A percentile compares a stretch with the other conserved stretches of the same genome.
phyloP scores from a whole-genome alignment of 2,888 invertebrate genomes.

The Cordilura impudica region DNA sequence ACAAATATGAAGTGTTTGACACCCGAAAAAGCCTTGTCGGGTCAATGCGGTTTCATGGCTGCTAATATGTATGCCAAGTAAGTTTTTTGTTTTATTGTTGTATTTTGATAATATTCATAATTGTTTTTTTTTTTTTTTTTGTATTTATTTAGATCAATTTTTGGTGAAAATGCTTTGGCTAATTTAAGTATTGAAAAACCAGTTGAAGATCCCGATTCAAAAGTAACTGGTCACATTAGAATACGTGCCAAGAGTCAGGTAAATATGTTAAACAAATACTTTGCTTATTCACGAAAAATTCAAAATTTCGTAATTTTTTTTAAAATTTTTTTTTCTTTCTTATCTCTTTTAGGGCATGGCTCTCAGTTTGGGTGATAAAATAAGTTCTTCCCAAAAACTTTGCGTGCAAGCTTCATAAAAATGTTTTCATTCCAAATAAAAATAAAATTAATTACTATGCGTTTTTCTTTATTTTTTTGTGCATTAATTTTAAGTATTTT shows the following conservation, averaged over 20 bases:
- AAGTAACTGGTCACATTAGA: constrained; percentile 97
- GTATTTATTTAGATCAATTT: constrained; percentile 85
- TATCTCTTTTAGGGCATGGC: constrained; percentile 93
- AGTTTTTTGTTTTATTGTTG: constrained; percentile 48
- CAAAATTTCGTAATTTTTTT: neutral
- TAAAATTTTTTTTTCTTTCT: constrained; percentile 31
- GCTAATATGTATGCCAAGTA: constrained; percentile 97
- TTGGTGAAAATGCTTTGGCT: constrained; percentile 98
- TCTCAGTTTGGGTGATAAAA: constrained; percentile 97
- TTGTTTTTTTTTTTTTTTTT: neutral
- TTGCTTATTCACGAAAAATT: neutral
- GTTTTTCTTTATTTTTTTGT: constrained; percentile 32
- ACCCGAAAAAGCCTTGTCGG: constrained; percentile 96
- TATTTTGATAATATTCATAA: neutral
- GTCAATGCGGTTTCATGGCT: constrained; percentile 99
- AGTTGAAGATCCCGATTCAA: constrained; percentile 89
- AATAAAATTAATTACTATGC: constrained; percentile 17
- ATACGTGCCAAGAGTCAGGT: constrained; percentile 99
- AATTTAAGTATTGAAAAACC: constrained; percentile 99
- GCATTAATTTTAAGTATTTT: constrained; percentile 57
- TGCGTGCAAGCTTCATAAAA: constrained; percentile 77
- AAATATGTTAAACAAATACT: constrained; percentile 61
- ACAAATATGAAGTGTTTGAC: constrained; percentile 99
- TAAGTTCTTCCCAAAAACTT: constrained; percentile 93
- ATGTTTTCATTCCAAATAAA: constrained; percentile 51